These are phyloP conservation scores for Xenentodon cancila DNA, from an alignment of 2,797 vertebrate species.

Conservation along the genomic window DNA sequence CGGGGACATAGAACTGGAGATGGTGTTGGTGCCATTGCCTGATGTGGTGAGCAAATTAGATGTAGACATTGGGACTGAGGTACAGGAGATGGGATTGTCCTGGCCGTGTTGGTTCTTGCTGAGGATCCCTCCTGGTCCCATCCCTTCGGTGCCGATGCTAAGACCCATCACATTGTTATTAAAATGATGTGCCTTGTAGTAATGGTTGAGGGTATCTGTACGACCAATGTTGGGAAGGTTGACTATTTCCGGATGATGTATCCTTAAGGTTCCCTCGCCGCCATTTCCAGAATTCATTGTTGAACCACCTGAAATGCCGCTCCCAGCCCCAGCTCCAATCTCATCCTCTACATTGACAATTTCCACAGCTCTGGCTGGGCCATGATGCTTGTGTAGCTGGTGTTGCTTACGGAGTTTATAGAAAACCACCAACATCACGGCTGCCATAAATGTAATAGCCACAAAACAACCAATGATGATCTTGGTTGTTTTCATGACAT, in stretches of 20 bases:
- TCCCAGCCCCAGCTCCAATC: slow-evolving; percentile 82
- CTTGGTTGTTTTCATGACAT: slow-evolving; percentile 97
- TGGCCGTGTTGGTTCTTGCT: slow-evolving; percentile 80
- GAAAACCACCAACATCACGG: slow-evolving; percentile 95
- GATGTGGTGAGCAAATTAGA: slow-evolving; percentile 75
- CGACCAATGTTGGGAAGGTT: slow-evolving; percentile 91
- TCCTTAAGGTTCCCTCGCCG: slow-evolving; percentile 78
- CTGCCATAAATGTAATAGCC: slow-evolving; percentile 96
- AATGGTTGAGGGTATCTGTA: slow-evolving; percentile 90
- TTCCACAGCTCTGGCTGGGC: slow-evolving; percentile 92
- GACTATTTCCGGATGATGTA: slow-evolving; percentile 85
- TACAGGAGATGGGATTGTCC: slow-evolving; percentile 81
- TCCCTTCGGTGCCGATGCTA: slow-evolving; percentile 69
- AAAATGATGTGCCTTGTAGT: slow-evolving; percentile 93
- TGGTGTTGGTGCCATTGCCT: slow-evolving; percentile 75
- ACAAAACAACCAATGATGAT: slow-evolving; percentile 98
- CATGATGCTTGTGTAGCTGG: slow-evolving; percentile 95
- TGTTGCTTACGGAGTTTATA: slow-evolving; percentile 96
- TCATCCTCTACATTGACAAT: slow-evolving; percentile 97
- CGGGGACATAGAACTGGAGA: slow-evolving; percentile 78
- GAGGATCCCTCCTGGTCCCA: slow-evolving; percentile 73
- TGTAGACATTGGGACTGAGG: slow-evolving; percentile 79
- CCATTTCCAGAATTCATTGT: slow-evolving; percentile 75
- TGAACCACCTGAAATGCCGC: slow-evolving; percentile 83
- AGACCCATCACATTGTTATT: slow-evolving; percentile 87